Conservation (phyloP, 2,113 vertebrate species). For the Emydocephalus ijimae region DNA sequence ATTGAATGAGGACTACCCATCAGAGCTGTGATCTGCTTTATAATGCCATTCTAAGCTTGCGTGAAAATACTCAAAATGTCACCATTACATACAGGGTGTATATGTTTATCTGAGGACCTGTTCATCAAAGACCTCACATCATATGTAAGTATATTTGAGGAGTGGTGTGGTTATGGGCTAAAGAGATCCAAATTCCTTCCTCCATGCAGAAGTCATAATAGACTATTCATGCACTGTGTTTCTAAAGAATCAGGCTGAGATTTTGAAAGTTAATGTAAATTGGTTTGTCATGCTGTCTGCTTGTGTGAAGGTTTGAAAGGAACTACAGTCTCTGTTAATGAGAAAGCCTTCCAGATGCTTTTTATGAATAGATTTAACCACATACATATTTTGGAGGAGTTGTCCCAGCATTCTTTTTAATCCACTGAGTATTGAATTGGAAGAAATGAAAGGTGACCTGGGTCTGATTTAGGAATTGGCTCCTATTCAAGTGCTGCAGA, state of each 20-base stretch:
- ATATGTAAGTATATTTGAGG: not conserved
- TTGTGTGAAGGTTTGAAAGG: not conserved
- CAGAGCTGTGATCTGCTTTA: not conserved
- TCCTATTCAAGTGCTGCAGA: not conserved
- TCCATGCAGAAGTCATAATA: not conserved
- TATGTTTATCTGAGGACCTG: not conserved
- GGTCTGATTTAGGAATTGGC: not conserved
- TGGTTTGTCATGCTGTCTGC: not conserved
- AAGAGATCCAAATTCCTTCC: not conserved
- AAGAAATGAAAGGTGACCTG: not conserved
- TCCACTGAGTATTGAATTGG: not conserved
- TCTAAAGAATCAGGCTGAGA: not conserved
- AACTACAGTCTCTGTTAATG: not conserved
- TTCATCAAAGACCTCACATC: not conserved
- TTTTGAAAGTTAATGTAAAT: not conserved
- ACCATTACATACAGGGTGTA: not conserved
- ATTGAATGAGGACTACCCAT: not conserved
- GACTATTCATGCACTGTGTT: not conserved
- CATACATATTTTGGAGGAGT: too few species aligned
- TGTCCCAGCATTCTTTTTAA: not conserved
- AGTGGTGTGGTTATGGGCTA: not conserved
- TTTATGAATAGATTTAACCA: not conserved
- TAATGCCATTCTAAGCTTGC: not conserved
- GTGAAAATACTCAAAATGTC: not conserved
- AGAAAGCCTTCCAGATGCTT: not conserved